Evolutionary conservation across 2,797 vertebrate genomes (phyloP).

Genomic region (Antennarius maculatus): DNA sequence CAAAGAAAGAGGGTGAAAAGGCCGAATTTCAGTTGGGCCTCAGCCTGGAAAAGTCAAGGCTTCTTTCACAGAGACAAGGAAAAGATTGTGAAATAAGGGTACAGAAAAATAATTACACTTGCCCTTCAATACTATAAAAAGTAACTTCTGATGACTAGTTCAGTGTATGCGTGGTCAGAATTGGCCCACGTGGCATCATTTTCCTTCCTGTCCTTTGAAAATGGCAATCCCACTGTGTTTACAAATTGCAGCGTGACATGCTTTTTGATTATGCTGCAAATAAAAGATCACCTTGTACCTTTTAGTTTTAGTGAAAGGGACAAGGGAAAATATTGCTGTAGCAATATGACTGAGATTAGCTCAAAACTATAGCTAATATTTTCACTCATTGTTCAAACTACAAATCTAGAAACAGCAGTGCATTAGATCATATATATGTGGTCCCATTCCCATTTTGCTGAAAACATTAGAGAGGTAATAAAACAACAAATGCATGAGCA

Average conservation of each 20-base stretch:
- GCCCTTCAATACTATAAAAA: constrained; percentile 36
- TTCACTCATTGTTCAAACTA: not conserved
- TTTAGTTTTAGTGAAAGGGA: constrained; percentile 5
- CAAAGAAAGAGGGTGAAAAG: constrained; percentile 62
- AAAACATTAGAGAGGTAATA: constrained; percentile 27
- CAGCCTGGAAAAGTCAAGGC: constrained; percentile 54
- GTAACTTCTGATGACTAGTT: constrained; percentile 34
- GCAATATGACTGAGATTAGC: too few relatives aligned
- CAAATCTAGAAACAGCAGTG: constrained; percentile 15
- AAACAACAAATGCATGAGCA: constrained; percentile 13
- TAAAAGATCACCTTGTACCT: constrained; percentile 4
- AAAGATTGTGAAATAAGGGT: constrained; percentile 45
- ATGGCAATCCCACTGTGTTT: not conserved
- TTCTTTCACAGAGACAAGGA: constrained; percentile 58
- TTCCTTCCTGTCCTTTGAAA: constrained; percentile 8
- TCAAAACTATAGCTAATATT: not conserved
- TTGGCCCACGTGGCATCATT: constrained; percentile 8
- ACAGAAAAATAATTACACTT: constrained; percentile 52
- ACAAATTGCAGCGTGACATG: constrained; percentile 1
- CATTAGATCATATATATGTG: not conserved
- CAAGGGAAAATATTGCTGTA: not conserved
- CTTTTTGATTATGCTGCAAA: constrained; percentile 15
- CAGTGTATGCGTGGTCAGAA: constrained; percentile 16
- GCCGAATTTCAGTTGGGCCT: constrained; percentile 46
- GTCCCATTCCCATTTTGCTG: not conserved